Percentiles rank a stretch among this genome's conserved stretches.
phyloP scores from a whole-genome alignment of 2,888 invertebrate genomes.

The Cantharis flavilabris region DNA sequence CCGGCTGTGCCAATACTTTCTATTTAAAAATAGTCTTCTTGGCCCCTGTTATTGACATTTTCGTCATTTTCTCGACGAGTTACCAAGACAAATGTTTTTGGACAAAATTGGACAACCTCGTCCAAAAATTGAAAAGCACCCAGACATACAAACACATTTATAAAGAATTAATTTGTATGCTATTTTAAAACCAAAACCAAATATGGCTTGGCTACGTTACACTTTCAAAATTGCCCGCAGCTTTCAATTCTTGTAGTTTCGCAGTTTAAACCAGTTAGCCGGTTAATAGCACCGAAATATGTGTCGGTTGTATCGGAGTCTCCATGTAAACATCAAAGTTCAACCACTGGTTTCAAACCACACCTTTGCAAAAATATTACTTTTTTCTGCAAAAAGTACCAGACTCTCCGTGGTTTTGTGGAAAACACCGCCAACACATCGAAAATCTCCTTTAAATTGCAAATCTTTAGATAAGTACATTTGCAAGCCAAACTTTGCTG shows the following conservation, averaged over 20 bases:
- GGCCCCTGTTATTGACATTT: neutral
- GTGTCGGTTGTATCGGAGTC: constrained; percentile 27
- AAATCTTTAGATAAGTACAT: neutral
- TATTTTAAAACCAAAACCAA: constrained; percentile 24
- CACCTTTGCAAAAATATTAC: neutral
- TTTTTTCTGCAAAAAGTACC: neutral
- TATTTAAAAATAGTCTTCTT: neutral
- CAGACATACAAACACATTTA: constrained; percentile 26
- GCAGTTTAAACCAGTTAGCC: constrained; percentile 34
- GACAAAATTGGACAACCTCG: neutral
- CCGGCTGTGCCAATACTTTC: neutral
- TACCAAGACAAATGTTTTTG: neutral
- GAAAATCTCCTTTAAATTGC: neutral
- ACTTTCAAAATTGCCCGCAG: constrained; percentile 35
- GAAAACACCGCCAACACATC: neutral
- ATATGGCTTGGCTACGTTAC: constrained; percentile 36
- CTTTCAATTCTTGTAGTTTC: constrained; percentile 24
- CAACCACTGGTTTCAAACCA: constrained; percentile 23
- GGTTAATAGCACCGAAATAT: constrained; percentile 34
- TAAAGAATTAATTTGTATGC: constrained; percentile 8
- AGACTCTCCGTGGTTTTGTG: neutral
- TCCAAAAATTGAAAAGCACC: neutral
- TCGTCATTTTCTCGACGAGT: neutral
- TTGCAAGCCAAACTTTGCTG: neutral
- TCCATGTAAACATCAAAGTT: constrained; percentile 30